Conservation (phyloP, 2,888 invertebrate genomes). For the Drosophila meridiana region DNA sequence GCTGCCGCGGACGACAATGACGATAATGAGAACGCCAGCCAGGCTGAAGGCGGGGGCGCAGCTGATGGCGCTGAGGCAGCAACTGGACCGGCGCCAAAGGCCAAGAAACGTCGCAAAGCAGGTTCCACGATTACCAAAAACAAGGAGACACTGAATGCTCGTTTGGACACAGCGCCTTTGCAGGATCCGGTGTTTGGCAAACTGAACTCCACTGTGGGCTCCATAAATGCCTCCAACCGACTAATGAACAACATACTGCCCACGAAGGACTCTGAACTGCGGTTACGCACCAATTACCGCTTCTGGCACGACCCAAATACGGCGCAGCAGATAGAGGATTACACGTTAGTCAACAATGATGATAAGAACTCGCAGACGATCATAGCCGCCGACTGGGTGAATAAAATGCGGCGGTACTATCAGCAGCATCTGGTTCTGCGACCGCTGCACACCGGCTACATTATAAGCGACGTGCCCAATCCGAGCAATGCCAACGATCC, state of each 20-base stretch:
- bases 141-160: slow-evolving; percentile 83
- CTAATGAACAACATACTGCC: slow-evolving; percentile 87
- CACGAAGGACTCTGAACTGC: slow-evolving; percentile 85
- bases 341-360: slow-evolving; percentile 48
- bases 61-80: slow-evolving; percentile 42
- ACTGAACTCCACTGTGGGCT: slow-evolving; percentile 87
- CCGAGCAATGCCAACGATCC: slow-evolving; percentile 60
- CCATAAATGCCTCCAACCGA: slow-evolving; percentile 88
- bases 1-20: slow-evolving; percentile 61
- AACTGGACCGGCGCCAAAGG: slow-evolving; percentile 59
- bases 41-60: slow-evolving; percentile 52
- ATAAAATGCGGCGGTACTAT: slow-evolving; percentile 62
- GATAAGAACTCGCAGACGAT: slow-evolving; percentile 31
- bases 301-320: slow-evolving; percentile 76
- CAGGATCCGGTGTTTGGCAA: slow-evolving; percentile 88
- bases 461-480: slow-evolving; percentile 82
- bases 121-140: slow-evolving; percentile 84
- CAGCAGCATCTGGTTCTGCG: slow-evolving; percentile 68
- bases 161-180: slow-evolving; percentile 84
- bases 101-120: slow-evolving; percentile 76
- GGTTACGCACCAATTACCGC: slow-evolving; percentile 77
- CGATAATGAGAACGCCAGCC: slow-evolving; percentile 42
- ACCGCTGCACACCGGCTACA: slow-evolving; percentile 81
- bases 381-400: slow-evolving; percentile 62
- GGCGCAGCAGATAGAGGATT: slow-evolving; percentile 56